Base-by-base conservation (phyloP, 1,140 invertebrate species). In the Drosophila carrolli region DNA sequence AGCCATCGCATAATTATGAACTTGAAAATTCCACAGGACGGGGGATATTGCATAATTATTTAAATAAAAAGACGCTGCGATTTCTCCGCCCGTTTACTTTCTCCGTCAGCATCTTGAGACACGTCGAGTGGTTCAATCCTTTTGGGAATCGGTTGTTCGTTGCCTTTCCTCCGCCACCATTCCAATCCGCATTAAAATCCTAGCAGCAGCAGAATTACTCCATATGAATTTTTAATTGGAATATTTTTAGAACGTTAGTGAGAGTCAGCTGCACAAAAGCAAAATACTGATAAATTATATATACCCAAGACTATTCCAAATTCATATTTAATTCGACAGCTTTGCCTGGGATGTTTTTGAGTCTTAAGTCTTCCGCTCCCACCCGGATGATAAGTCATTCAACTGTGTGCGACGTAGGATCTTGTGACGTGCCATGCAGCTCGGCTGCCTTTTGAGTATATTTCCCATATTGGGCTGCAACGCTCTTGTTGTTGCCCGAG, bases 1-100 rank as follows among this genome's bases (percentile, higher is more conserved):
- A 73, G 82, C 48, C 71, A 63, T 62, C 57, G 63, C 77, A 84
- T 81, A 89, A 89, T 89, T 89, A 89, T 89, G 85, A 89, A 90
- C 85, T 89, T 84, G 81, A 89, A 89, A 81, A 81, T 74, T 62
- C 74, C 79, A 38, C 53, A 63, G 59, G 67, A 32, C 13, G 27
- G 63, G 70, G 41, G 61, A 65, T 74, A 78, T 82, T 89, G 85
- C 65, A 84, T 84, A 89, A 89, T 89, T 84, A 78, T 80, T 90
- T 72, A 80, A 83, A 77, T 81, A 81, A 78, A 80, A 83, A 48
- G 46, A 50, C 51, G 65, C 50, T 38, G 57, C 71, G 53, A 58
- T 74, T 70, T 48, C 81, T 51, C 59, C 41, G 14, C 40, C 43
- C 58, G 38, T 62, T 63, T 55, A 86, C 83, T 83, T 85, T 85